Evolutionary conservation across 2,888 invertebrate species (phyloP).

Genomic region (Melanostoma scalare): DNA sequence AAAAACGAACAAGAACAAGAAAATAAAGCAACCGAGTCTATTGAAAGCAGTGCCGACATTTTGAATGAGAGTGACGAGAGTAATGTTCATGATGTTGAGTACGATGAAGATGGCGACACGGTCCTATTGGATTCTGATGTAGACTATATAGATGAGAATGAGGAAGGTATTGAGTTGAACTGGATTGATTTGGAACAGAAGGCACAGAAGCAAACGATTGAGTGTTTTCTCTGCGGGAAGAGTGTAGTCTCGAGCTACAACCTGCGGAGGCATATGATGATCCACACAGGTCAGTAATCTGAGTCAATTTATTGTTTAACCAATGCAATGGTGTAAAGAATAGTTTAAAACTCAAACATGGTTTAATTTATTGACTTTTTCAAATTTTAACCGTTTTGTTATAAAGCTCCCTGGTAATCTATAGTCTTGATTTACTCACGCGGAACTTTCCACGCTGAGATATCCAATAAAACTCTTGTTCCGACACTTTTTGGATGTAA

Average conservation of each 20-base stretch:
- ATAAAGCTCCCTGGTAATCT: too few species aligned
- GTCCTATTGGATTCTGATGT: constrained; percentile 64
- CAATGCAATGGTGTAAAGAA: constrained; percentile 1
- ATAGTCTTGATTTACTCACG: too few species aligned
- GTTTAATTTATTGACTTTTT: too few species aligned
- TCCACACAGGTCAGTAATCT: constrained; percentile 79
- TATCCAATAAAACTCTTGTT: too few species aligned
- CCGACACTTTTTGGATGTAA: too few species aligned
- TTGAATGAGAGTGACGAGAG: constrained; percentile 64
- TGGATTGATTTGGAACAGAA: constrained; percentile 77
- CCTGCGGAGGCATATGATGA: constrained; percentile 81
- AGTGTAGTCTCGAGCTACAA: constrained; percentile 81
- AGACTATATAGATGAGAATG: constrained; percentile 73
- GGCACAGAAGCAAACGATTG: constrained; percentile 78
- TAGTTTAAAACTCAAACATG: not conserved
- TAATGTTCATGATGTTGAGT: constrained; percentile 60
- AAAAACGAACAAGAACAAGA: constrained; percentile 9
- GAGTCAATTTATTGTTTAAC: not conserved
- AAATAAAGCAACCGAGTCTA: constrained; percentile 22
- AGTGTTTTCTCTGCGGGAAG: constrained; percentile 80
- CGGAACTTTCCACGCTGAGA: too few species aligned
- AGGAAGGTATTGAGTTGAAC: constrained; percentile 74
- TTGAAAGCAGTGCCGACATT: constrained; percentile 12
- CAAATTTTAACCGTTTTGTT: too few species aligned
- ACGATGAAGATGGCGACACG: constrained; percentile 73